A percentile compares a stretch with the other conserved stretches of the same genome.
Evolutionary conservation across 2,888 invertebrate genomes (phyloP).

Genomic region (Coenonympha glycerion): DNA sequence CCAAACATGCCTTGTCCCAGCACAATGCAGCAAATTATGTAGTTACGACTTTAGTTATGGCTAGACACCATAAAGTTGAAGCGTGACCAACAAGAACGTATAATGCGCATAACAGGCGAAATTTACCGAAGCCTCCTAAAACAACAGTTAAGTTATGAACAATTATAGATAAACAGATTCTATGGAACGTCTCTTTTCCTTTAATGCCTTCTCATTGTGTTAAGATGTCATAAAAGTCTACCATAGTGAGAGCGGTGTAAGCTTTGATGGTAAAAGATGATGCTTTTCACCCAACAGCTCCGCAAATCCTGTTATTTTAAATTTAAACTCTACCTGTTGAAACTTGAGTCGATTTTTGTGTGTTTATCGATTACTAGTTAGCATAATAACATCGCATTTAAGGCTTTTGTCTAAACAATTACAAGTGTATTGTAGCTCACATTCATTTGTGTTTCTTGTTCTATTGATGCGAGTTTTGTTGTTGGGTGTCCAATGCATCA

Average conservation of each 20-base stretch:
- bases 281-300: conserved; percentile 28
- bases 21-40: conserved; percentile 44
- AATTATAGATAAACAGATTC: conserved; percentile 50
- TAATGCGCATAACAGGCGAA: conserved; percentile 38
- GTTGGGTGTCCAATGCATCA: conserved; percentile 70
- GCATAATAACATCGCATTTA: conserved; percentile 30
- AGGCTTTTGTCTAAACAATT: conserved; percentile 72
- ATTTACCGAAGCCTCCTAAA: conserved; percentile 41
- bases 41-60: conserved; percentile 42
- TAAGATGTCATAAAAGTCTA: conserved; percentile 69
- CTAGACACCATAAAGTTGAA: conserved; percentile 29
- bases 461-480: conserved; percentile 67
- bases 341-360: conserved; percentile 30
- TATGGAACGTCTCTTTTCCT: conserved; percentile 59
- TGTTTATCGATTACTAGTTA: conserved; percentile 8
- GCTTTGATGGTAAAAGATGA: conserved; percentile 66
- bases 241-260: conserved; percentile 63
- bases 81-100: conserved; percentile 44
- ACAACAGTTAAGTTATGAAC: conserved; percentile 40
- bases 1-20: conserved; percentile 44
- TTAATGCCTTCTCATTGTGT: conserved; percentile 55
- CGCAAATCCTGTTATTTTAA: not conserved
- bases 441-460: conserved; percentile 71
- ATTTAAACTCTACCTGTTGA: conserved; percentile 22
- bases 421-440: conserved; percentile 65